Evolutionary conservation across 2,888 invertebrate species (phyloP), one percentile per base, ranked within the genome.

Genomic region (Nomada goodeniana): DNA sequence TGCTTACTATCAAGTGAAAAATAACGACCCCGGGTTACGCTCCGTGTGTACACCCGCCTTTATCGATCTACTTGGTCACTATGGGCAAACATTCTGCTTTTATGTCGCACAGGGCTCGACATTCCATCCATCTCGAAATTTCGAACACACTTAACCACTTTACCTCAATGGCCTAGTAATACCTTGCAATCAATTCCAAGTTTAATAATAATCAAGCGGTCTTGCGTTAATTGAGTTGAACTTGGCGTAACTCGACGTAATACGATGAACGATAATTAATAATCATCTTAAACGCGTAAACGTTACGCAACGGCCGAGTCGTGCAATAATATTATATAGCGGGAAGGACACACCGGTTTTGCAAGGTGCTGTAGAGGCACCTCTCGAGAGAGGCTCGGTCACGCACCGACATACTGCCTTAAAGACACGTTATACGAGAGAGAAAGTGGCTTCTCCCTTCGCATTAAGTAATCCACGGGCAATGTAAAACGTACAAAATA

Each of bases 341-440:
- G 44, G 68, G 36, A 42, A 42, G 20, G 68, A 42, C 52, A 60
- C 79, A 69, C 76, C 64, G 79, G 74, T 86, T 85, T 87, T 87
- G 86, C 64, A 86, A 86, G 67, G 64, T n/a, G 47, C 80, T 72
- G 55, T 79, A 79, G 52, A 18, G 53, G 68, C 69, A 23, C 60
- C 60, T 67, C 60, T 44, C 52, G 29, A 67, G 59, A 67, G 59
- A 60, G 63, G 47, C 82, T 75, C 80, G 79, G 82, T 80, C 88
- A 85, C 82, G 86, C 83, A 80, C 61, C 83, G 82, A 74, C 77
- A 71, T 70, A 70, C 82, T 76, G 84, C 73, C 84, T 86, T 80
- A 85, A 88, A 88, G 84, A 83, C 78, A 80, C 82, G 81, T 86
- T 88, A 86, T 60, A 71, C 76, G 88, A 88, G 88, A 88, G 88